Percentiles rank a stretch among this genome's conserved stretches.
Evolutionary conservation across 2,888 invertebrate genomes (phyloP).

Genomic region (Strigamia transsilvanica): DNA sequence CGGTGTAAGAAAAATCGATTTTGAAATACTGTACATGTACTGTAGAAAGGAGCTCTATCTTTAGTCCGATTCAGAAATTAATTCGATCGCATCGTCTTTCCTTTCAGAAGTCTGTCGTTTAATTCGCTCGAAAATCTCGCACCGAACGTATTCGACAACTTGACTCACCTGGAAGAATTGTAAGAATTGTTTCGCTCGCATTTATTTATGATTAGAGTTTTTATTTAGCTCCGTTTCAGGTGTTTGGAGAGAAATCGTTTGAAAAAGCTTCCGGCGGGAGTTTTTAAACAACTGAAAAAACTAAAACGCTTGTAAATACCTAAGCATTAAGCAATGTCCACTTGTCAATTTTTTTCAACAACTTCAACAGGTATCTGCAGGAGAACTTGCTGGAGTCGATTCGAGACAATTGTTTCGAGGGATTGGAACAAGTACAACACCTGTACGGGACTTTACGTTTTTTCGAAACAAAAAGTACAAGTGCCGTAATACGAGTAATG

Average conservation of each 20-base stretch:
- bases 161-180: slow-evolving; percentile 72
- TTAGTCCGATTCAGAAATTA: slow-evolving; percentile 61
- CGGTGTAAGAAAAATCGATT: no score
- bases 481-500: not conserved
- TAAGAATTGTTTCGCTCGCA: not conserved
- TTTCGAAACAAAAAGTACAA: not conserved
- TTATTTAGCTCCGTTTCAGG: not conserved
- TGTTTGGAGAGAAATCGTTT: slow-evolving; percentile 11
- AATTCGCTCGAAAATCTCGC: slow-evolving; percentile 72
- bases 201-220: no score
- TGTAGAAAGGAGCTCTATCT: not conserved
- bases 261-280: not conserved
- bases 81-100: slow-evolving; percentile 70
- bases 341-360: not conserved
- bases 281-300: slow-evolving; percentile 7
- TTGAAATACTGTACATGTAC: no score
- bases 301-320: slow-evolving; percentile 1
- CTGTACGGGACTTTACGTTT: not conserved
- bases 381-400: not conserved
- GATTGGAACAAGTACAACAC: slow-evolving; percentile 1
- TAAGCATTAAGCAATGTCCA: not conserved
- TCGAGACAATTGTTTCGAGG: not conserved
- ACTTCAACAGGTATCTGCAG: slow-evolving; percentile 18
- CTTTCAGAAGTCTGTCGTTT: slow-evolving; percentile 73
- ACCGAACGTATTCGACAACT: slow-evolving; percentile 69